A percentile compares a stretch with the other conserved stretches of the same genome.
Evolutionary conservation across 2,113 vertebrate genomes (phyloP).

Genomic region (Tenebrosternarchus preto): DNA sequence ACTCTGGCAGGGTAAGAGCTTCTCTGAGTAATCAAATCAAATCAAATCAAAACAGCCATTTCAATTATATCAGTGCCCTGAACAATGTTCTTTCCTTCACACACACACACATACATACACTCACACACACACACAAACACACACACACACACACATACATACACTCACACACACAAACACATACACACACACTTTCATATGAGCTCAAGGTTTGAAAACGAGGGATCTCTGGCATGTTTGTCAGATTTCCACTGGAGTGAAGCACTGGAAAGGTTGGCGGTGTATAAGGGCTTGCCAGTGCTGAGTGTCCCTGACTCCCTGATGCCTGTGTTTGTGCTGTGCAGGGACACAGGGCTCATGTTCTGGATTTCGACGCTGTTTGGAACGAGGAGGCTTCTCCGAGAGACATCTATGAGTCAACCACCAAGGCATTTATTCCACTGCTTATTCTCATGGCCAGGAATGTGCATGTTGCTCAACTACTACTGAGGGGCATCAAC

Average conservation of each 20-base stretch:
- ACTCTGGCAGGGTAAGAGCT: constrained; percentile 57
- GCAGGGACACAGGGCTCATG: constrained; percentile 57
- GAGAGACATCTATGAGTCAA: constrained; percentile 61
- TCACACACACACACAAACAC: neutral
- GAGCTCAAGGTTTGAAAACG: neutral
- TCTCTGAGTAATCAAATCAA: constrained; percentile 9
- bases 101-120: neutral
- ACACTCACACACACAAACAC: neutral
- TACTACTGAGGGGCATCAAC: neutral
- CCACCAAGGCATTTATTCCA: constrained; percentile 55
- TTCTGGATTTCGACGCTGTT: constrained; percentile 59
- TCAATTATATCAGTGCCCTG: neutral
- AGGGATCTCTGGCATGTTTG: neutral
- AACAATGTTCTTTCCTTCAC: neutral
- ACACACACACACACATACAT: neutral
- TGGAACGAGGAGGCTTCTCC: constrained; percentile 58
- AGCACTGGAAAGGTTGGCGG: neutral
- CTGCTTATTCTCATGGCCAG: neutral
- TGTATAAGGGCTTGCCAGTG: neutral
- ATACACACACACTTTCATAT: neutral
- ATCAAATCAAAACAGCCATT: constrained; percentile 22
- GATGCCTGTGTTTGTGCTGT: neutral
- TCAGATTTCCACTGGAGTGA: neutral
- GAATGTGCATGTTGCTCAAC: constrained; percentile 11
- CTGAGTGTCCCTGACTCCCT: neutral